Percentiles rank a stretch among this genome's conserved stretches.
Conservation (phyloP, 2,113 vertebrate genomes). For the Microcebus ravelobensis region DNA sequence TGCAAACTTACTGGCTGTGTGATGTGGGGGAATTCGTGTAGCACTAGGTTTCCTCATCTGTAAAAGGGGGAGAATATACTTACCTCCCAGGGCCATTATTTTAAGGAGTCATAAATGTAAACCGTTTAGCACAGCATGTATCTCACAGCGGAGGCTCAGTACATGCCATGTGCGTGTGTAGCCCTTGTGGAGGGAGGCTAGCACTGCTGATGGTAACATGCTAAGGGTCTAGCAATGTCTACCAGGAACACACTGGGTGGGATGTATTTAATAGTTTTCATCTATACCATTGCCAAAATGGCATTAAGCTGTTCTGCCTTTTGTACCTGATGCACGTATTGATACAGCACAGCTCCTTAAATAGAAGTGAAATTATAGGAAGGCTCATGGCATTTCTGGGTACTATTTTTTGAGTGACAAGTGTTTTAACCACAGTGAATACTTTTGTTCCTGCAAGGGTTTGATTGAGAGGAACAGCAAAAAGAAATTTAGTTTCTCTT, state of each 20-base stretch:
- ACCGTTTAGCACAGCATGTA: not conserved
- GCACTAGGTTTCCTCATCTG: slow-evolving; percentile 17
- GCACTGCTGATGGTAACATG: not conserved
- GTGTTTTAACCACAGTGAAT: slow-evolving; percentile 71
- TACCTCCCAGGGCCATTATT: not conserved
- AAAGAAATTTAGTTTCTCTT: slow-evolving; percentile 78
- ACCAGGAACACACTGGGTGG: not conserved
- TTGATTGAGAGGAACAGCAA: slow-evolving; percentile 71
- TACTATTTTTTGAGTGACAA: slow-evolving; percentile 66
- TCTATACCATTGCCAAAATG: not conserved
- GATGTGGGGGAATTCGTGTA: not conserved
- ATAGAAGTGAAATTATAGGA: slow-evolving; percentile 53
- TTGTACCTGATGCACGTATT: slow-evolving; percentile 44
- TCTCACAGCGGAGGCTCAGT: not conserved
- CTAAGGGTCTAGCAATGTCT: not conserved
- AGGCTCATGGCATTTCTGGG: slow-evolving; percentile 50
- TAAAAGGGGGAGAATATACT: not conserved
- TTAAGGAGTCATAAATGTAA: not conserved
- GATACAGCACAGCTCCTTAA: not conserved
- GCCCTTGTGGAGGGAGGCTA: not conserved
- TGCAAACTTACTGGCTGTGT: not conserved
- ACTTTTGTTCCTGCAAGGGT: slow-evolving; percentile 68
- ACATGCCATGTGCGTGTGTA: not conserved
- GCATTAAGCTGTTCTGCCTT: not conserved
- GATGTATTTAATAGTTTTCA: not conserved